Conservation (phyloP, 2,888 invertebrate species). For the Platypus cylindrus region DNA sequence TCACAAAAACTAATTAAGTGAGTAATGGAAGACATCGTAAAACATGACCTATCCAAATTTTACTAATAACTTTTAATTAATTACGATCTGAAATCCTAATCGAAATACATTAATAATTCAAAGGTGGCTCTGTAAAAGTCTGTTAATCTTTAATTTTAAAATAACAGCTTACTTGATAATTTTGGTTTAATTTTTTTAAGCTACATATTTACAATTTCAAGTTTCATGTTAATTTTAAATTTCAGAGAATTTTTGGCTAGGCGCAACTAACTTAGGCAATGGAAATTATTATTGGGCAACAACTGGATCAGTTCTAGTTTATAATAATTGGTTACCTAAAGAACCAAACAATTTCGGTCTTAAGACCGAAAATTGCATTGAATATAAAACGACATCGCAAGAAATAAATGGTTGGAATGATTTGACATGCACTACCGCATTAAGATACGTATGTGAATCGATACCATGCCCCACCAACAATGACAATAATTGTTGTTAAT, state of each 20-base stretch:
- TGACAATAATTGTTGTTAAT: too few relatives aligned
- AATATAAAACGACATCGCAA: slow-evolving; percentile 5
- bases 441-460: slow-evolving; percentile 15
- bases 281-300: slow-evolving; percentile 15
- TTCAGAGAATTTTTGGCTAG: slow-evolving; percentile 15
- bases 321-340: slow-evolving; percentile 12
- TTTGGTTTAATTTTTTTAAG: too few relatives aligned
- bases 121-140: too few relatives aligned
- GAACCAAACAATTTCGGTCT: slow-evolving; percentile 13
- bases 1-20: too few relatives aligned
- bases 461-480: too few relatives aligned
- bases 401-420: slow-evolving; percentile 13
- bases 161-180: too few relatives aligned
- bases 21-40: too few relatives aligned
- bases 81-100: too few relatives aligned
- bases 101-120: too few relatives aligned
- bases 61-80: too few relatives aligned
- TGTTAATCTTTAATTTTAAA: background rate
- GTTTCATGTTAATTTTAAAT: background rate
- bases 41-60: too few relatives aligned
- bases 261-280: slow-evolving; percentile 14
- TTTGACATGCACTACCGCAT: slow-evolving; percentile 8
- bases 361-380: slow-evolving; percentile 5
- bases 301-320: slow-evolving; percentile 8
- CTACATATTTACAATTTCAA: too few relatives aligned